A percentile compares a stretch with the other conserved stretches of the same genome.
phyloP scores from a whole-genome alignment of 2,797 vertebrate genomes.

The Pagetopsis macropterus region DNA sequence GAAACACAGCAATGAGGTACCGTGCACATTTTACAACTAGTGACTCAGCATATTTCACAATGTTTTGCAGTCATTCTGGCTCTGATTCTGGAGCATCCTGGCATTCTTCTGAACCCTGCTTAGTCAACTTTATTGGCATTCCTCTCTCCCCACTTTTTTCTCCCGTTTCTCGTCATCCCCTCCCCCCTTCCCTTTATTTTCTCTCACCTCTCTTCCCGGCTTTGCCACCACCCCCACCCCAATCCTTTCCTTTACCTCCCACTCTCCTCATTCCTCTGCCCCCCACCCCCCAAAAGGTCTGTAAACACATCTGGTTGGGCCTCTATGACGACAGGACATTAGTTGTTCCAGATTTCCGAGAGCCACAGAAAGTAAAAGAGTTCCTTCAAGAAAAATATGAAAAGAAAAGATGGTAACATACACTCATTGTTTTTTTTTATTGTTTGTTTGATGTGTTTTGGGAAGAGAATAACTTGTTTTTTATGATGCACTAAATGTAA shows the following conservation, averaged over 20 bases:
- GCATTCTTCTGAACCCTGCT: slow-evolving; percentile 41
- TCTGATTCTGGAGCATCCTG: slow-evolving; percentile 31
- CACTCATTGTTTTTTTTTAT: background rate
- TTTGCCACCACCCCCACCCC: slow-evolving; percentile 56
- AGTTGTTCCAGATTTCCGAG: slow-evolving; percentile 98
- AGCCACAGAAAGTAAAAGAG: slow-evolving; percentile 99
- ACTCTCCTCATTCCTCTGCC: slow-evolving; percentile 58
- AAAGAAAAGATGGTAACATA: slow-evolving; percentile 97
- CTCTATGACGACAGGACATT: slow-evolving; percentile 98
- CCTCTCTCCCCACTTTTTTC: slow-evolving; percentile 46
- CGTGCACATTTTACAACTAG: background rate
- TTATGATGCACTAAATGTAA: background rate
- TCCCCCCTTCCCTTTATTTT: slow-evolving; percentile 31
- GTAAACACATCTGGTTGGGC: slow-evolving; percentile 99
- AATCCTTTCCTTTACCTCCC: slow-evolving; percentile 43
- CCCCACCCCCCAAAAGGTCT: slow-evolving; percentile 85
- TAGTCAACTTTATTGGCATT: slow-evolving; percentile 71
- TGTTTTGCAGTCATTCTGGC: slow-evolving; percentile 24
- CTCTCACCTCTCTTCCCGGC: slow-evolving; percentile 59
- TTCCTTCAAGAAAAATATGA: slow-evolving; percentile 99
- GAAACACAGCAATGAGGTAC: slow-evolving; percentile 98
- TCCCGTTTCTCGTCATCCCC: slow-evolving; percentile 45
- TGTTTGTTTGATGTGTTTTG: slow-evolving; percentile 20
- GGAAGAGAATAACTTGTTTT: slow-evolving; percentile 3
- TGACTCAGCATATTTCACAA: background rate